Evolutionary conservation across 2,888 invertebrate genomes (phyloP), one percentile per base, ranked within the genome.

Genomic region (Sphaerophoria taeniata): DNA sequence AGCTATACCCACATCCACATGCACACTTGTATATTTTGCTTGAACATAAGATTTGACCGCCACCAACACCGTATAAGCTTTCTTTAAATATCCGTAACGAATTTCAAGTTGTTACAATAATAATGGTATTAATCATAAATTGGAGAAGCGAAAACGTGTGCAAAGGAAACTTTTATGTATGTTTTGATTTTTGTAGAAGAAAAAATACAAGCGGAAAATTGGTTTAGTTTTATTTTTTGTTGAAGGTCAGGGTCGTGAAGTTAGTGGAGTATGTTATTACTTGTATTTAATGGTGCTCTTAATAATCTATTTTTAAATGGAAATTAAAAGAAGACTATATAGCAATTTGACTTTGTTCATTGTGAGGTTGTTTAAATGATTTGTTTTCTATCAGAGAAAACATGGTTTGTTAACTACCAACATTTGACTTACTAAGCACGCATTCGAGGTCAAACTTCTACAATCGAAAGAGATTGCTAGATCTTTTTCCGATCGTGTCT

Each of bases 141-240:
- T n/a, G 47, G 3, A 60, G 65, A 72, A 61, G 36, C 61, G 11
- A 45, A 77, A 12, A 56, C 67, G 14, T 55, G 72, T 51, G 33
- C 49, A 55, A 58, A 61, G 72, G 56, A 69, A 70, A 77, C 36
- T n/a, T 47, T 34, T 31, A 36, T 36, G n/a, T 51, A 56, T 24
- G 6, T 9, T 43, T 43, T 43, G 36, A 12, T 63, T 45, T 70
- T 63, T 63, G 31, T 31, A 43, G 43, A 39, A 3, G 3, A 24
- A 60, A 70, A 77, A 77, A 77, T 80, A 85, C 76, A 85, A 85
- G 85, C 73, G 80, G 85, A 85, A 85, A 85, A 85, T 85, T 85
- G 76, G 72, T 60, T 70, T 70, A 24, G 24, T 63, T 69, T 63
- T 77, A 58, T 65, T 65, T 58, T 58, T 58, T 81, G 70, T 65